Evolutionary conservation across 2,888 invertebrate species (phyloP), one percentile per base, ranked within the genome.

Genomic region (Choristoneura rosaceana): DNA sequence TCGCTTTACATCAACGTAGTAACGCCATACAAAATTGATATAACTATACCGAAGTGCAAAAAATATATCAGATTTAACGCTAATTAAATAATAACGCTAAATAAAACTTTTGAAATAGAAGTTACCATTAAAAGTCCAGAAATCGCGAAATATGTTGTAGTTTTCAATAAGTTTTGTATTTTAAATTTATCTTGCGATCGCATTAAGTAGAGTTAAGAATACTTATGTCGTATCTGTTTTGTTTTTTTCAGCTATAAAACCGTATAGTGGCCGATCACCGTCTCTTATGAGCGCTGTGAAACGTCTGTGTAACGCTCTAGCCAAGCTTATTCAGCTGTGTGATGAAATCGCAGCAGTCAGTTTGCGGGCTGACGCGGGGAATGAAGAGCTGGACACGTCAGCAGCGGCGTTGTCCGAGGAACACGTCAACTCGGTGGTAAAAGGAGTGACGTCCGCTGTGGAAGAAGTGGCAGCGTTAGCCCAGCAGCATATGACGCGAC

Each of bases 271-370:
- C 73, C 86, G 93, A 66, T 97, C 97, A 80, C 96, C 96, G 70
- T 95, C 95, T 61, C 91, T 98, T 79, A 95, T 95, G 82, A 97
- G 97, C 69, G 98, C 98, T 14, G 97, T 97, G 68, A 97, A 97
- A 87, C 97, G 97, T 84, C 96, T 99, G 71, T 98, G 98, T 85
- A 96, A 97, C 79, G 97, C 97, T 76, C 94, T 98, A 76, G 98
- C 98, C 4, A 96, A 97, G 91, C 95, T 99, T 79, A 97, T 99
- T 80, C 97, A 97, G 81, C 95, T 98, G 77, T 98, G 98, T 88
- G 99, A 99, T 89, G 97, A 98, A 88, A 97, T 98, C 66, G 95
- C 98, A 76, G 96, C 96, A 77, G 96, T 96, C 61, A 96, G 97
- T 80, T 95, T 96, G 82, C 94, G 95, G n/a, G 95, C 95, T 41